These are phyloP conservation scores for Prochilodus magdalenae DNA, from an alignment of 2,113 vertebrate genomes.

Conservation along the genomic window DNA sequence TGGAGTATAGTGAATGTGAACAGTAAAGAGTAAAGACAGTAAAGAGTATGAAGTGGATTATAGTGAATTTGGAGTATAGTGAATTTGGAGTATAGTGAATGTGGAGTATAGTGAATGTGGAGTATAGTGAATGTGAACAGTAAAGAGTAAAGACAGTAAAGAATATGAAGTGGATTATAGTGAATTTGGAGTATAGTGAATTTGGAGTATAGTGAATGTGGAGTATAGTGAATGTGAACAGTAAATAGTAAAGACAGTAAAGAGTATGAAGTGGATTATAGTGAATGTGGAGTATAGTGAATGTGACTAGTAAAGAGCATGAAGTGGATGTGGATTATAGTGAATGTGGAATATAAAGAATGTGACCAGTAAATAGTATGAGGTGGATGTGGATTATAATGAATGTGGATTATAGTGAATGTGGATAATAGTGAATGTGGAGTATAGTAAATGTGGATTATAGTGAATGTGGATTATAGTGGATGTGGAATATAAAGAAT, in stretches of 20 bases:
- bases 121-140: neutral
- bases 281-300: neutral
- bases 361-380: neutral
- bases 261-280: neutral
- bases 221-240: neutral
- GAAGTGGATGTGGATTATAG: neutral
- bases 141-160: no score
- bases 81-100: neutral
- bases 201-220: neutral
- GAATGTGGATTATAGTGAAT: slow-evolving; percentile 1
- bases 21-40: neutral
- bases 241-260: neutral
- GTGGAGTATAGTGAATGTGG: neutral
- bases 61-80: neutral
- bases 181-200: neutral
- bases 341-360: neutral
- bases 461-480: neutral
- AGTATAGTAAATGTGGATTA: slow-evolving; percentile 53
- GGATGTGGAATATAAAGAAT: neutral
- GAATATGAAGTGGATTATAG: no score
- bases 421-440: neutral
- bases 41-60: no score
- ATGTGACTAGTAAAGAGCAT: neutral
- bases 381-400: no score
- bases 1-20: neutral